Percentiles rank a stretch among this genome's conserved stretches.
phyloP scores from a whole-genome alignment of 2,797 vertebrate species.

The Myotis daubentonii region DNA sequence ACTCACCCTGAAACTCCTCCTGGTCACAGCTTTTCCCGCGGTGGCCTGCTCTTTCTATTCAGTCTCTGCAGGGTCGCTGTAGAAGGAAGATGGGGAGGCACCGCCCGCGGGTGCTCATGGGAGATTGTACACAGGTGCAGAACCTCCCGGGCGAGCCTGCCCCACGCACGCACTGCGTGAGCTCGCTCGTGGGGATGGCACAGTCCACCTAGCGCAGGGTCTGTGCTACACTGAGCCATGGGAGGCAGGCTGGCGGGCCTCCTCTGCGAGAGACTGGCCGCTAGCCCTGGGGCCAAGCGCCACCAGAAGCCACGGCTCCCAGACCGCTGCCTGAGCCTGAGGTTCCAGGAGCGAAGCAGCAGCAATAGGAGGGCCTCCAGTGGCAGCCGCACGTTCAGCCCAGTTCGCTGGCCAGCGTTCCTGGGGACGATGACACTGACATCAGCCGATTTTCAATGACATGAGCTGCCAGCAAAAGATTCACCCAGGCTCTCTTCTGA shows the following conservation, averaged over 20 bases:
- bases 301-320: neutral
- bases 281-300: neutral
- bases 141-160: too few species aligned
- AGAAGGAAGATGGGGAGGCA: too few species aligned
- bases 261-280: neutral
- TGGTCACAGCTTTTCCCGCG: too few species aligned
- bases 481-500: neutral
- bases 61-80: too few species aligned
- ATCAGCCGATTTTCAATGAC: neutral
- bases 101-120: too few species aligned
- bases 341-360: neutral
- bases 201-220: fast-evolving
- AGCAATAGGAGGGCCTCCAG: neutral
- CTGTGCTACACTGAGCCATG: neutral
- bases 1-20: too few species aligned
- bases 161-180: fast-evolving
- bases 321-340: neutral
- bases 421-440: neutral
- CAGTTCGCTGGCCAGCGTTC: neutral
- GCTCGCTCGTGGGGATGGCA: neutral
- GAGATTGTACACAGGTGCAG: too few species aligned
- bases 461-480: neutral
- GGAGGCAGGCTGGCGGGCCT: neutral
- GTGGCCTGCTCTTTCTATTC: too few species aligned
- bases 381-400: neutral